Base-by-base conservation (phyloP, 2,888 invertebrate species). In the Megamerina dolium region DNA sequence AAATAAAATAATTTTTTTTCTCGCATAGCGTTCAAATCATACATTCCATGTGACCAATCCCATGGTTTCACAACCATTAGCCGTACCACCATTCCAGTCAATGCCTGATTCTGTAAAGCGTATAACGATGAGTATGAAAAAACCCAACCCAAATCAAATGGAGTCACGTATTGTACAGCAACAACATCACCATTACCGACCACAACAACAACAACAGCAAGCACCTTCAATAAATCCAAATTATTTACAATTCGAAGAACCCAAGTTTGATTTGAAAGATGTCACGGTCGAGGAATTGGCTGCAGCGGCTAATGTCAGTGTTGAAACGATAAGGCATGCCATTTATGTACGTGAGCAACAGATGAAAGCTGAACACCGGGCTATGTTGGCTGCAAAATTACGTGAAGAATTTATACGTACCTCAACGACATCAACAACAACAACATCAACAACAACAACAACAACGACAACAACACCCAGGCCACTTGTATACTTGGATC, bases 321-420 rank as follows among this genome's bases (percentile, higher is more conserved):
- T 85, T 61, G 85, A 85, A 46, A 83, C 85, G 6, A 77, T 88
- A 3, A 83, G 87, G 58, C 80, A 85, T 9, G 87, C 87, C 1
- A 82, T 88, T 40, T 74, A 81, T 4, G 69, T 83, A 53, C 74
- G 82, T 33, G 83, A 85, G 52, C 82, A 85, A 55, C 84, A 86
- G 63, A 61, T 84, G 49, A 60, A 82, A 59, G 78, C 75, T 36
- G 80, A 81, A 56, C 82, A 67, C 46, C 59, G 63, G 6, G 66
- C 68, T 6, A 57, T 59, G 55, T 42, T 65, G 48, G 65, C 57
- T 33, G 57, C 60, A 21, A 64, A 58, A 45, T 42, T 62, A 47
- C 57, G 61, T 21, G 67, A 69, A 37, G 67, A 60, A 39, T 66
- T 63, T 9, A 75, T 42, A 67, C 75, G 68, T 1, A 71, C 74